Evolutionary conservation across 2,113 vertebrate species (phyloP).

Genomic region (Bostrychus sinensis): DNA sequence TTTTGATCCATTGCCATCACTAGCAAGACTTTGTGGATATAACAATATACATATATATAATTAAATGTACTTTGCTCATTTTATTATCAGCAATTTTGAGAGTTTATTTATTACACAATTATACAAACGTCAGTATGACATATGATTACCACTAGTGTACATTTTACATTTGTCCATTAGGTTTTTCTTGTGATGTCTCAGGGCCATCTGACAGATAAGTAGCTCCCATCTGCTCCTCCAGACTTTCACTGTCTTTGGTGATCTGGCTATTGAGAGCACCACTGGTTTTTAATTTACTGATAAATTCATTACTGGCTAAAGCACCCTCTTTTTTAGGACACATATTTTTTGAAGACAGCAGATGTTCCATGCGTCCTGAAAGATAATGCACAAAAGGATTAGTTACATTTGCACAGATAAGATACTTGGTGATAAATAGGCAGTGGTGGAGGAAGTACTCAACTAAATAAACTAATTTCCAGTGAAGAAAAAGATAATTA

Average conservation of each 20-base stretch:
- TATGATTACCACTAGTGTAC: neutral
- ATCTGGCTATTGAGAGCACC: constrained; percentile 13
- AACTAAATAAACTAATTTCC: neutral
- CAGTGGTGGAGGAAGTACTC: neutral
- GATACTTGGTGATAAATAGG: neutral
- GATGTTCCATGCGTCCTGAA: constrained; percentile 67
- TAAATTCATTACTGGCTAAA: constrained; percentile 78
- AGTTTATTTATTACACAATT: neutral
- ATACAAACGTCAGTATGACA: neutral
- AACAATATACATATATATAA: neutral
- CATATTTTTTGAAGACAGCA: constrained; percentile 27
- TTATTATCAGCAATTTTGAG: neutral
- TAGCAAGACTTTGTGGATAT: neutral
- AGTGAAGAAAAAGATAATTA: too few species aligned
- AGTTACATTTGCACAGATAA: neutral
- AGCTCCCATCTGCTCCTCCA: constrained; percentile 53
- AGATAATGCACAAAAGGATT: neutral
- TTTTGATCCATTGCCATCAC: too few species aligned
- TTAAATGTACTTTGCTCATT: neutral
- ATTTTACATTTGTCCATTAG: constrained; percentile 54
- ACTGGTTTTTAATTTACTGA: constrained; percentile 69
- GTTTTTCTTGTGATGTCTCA: constrained; percentile 23
- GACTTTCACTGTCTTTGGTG: constrained; percentile 4
- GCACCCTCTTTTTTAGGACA: constrained; percentile 72
- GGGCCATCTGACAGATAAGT: constrained; percentile 41